phyloP scores from a whole-genome alignment of 2,797 vertebrate genomes.

The Coranthus polyacanthus region DNA sequence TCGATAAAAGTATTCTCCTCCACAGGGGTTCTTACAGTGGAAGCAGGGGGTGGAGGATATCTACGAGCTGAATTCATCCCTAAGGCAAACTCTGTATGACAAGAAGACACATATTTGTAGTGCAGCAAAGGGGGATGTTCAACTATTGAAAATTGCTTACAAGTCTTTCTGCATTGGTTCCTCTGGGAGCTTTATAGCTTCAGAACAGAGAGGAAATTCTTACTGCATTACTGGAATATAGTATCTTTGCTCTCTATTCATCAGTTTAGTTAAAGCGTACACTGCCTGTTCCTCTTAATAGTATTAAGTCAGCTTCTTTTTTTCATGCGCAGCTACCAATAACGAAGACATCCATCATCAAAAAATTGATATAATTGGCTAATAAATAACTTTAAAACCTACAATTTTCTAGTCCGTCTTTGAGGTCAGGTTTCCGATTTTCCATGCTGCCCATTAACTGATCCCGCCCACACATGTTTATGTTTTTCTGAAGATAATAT shows the following conservation, averaged over 20 bases:
- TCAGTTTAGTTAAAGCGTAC: background rate
- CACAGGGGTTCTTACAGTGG: slow-evolving; percentile 2
- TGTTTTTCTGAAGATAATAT: too few species aligned
- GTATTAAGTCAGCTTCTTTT: background rate
- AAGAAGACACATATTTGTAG: slow-evolving; percentile 55
- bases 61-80: slow-evolving; percentile 33
- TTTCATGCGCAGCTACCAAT: background rate
- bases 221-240: slow-evolving; percentile 15
- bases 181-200: slow-evolving; percentile 39
- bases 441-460: too few species aligned
- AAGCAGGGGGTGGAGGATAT: slow-evolving; percentile 1
- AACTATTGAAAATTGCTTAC: slow-evolving; percentile 46
- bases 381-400: too few species aligned
- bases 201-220: slow-evolving; percentile 26
- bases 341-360: background rate
- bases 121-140: slow-evolving; percentile 25
- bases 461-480: too few species aligned
- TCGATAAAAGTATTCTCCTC: slow-evolving; percentile 37
- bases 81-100: slow-evolving; percentile 19
- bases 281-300: background rate
- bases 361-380: background rate
- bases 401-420: too few species aligned
- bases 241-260: slow-evolving; percentile 12
- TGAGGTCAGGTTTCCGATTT: too few species aligned
- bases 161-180: slow-evolving; percentile 28